Evolutionary conservation across 2,888 invertebrate genomes (phyloP), one percentile per base, ranked within the genome.

Genomic region (Eilema depressum): DNA sequence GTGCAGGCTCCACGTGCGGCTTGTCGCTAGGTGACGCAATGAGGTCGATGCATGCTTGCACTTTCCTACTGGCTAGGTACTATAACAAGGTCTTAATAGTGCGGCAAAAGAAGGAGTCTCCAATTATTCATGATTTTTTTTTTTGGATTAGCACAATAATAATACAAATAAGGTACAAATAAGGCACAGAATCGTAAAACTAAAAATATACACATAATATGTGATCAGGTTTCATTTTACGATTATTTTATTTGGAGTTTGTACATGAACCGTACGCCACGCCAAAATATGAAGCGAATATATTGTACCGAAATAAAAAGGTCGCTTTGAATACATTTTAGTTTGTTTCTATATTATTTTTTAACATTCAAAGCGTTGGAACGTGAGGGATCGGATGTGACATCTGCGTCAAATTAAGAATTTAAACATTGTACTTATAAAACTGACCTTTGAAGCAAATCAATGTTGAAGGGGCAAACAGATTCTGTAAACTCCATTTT

Each of bases 191-290:
- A 37, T 37, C 33, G 33, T 37, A 37, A 37, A 37, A 37, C 33
- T n/a, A 53, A 53, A n/a, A 53, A n/a, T 53, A 53, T n/a, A 53
- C 53, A 53, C 20, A 37, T 2, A 7, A 1, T 37, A 41, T 53
- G n/a, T 53, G 53, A 53, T n/a, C 66, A 74, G 75, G 77, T 82
- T 82, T 75, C 72, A 70, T 77, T 83, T 82, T 76, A 82, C 69
- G 80, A 80, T 72, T 73, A 71, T 83, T 82, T 82, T 74, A 79
- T 76, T 69, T 71, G 72, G 70, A 77, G 74, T 77, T 70, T 69
- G 70, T 65, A 74, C 71, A 70, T 12, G 78, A 63, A 62, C 70
- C 68, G 69, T 70, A 47, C 26, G 53, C 57, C 63, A 37, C 68
- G 61, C 23, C 33, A 57, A 70, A 64, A 76, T 67, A 73, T 72